Evolutionary conservation across 1,140 invertebrate species (phyloP).

Genomic region (Bombus cullumanus): DNA sequence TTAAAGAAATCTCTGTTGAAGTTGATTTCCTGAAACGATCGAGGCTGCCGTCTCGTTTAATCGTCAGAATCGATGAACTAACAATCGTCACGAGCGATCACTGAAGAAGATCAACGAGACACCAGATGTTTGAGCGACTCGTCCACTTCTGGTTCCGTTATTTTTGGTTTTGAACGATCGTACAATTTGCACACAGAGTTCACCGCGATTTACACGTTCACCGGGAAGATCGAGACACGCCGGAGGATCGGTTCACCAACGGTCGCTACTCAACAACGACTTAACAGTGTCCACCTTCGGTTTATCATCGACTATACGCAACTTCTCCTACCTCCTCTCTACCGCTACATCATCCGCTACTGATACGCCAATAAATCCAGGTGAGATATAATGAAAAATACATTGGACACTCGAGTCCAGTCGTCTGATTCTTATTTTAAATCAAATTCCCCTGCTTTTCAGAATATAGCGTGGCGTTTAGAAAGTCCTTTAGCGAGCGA

Average conservation of each 20-base stretch:
- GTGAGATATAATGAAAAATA: constrained; percentile 30
- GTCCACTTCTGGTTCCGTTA: constrained; percentile 17
- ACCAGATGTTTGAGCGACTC: constrained; percentile 24
- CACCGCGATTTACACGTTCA: constrained; percentile 6
- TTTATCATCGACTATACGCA: constrained; percentile 36
- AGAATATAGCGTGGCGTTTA: background rate
- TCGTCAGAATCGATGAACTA: no score
- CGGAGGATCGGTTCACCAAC: constrained; percentile 36
- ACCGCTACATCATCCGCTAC: constrained; percentile 25
- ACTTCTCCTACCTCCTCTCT: constrained; percentile 37
- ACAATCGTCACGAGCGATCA: background rate
- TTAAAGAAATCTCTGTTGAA: background rate
- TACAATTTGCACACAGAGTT: background rate
- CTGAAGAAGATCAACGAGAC: constrained; percentile 17
- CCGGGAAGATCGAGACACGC: constrained; percentile 8
- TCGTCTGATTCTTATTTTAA: background rate
- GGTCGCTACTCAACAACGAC: constrained; percentile 49
- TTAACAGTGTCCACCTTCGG: constrained; percentile 51
- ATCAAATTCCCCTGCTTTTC: background rate
- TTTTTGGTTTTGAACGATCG: background rate
- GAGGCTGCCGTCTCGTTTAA: background rate
- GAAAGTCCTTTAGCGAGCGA: background rate
- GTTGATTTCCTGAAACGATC: background rate
- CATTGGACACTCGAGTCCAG: background rate
- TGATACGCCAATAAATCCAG: constrained; percentile 51